Base-by-base conservation (phyloP, 2,797 vertebrate genomes). In the Lagodon rhomboides region DNA sequence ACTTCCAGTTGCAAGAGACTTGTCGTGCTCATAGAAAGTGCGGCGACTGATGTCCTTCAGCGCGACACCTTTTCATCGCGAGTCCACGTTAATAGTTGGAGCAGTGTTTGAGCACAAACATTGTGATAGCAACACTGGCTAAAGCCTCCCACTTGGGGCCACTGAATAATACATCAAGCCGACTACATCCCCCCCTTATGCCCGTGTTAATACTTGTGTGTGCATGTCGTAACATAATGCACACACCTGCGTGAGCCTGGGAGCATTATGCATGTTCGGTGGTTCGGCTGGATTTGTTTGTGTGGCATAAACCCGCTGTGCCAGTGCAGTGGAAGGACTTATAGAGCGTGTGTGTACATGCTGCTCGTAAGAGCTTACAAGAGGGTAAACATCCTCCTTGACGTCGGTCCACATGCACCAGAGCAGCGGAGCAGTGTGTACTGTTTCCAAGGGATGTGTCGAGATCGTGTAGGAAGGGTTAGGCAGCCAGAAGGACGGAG, bases 161-260 rank as follows among this genome's bases (percentile, higher is more conserved):
- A 23, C 68, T 93, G 90, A 93, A 94, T 94, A 91, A 93, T 91
- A 90, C 91, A 93, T 90, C 81, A 91, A 84, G 85, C 85, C 80
- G 83, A 77, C 79, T 86, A 61, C 84, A 68, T 62, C 67, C 73
- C 50, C 77, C 66, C 75, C 83, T 79, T 84, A 77, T 79, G 73
- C 58, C 79, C 2, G 73, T 78, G 82, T 87, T 90, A 90, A 92
- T 86, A 87, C 72, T 17, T 50, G 20, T 43, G 64, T 27, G 46
- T 50, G 60, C 30, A 13, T 17, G 47, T 54, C 38, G 49, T 46
- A 60, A 53, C 78, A 65, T 59, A 56, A 56, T 60, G 44, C 81
- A 64, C 71, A 58, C 82, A 73, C 85, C 74, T 76, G 75, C 64
- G 50, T 77, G 55, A 41, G 46, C 55, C 71, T 25, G 46, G 54